phyloP scores from a whole-genome alignment of 2,797 vertebrate genomes.

The Lophotriccus pileatus region DNA sequence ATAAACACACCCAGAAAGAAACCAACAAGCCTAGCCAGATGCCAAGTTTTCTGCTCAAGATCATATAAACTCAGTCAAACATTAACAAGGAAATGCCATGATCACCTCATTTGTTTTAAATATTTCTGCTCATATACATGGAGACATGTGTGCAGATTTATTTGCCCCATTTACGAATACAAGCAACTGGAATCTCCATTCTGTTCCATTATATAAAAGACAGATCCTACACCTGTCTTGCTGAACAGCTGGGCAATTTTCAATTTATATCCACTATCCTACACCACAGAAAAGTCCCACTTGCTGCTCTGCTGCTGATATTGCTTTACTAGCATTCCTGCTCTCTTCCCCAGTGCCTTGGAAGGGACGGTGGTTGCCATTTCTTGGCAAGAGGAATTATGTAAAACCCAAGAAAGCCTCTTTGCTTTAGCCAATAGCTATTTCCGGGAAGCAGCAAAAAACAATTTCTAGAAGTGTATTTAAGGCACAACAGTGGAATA shows the following conservation, averaged over 20 bases:
- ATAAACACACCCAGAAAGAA: not conserved
- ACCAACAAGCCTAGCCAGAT: not conserved
- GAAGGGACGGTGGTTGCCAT: not conserved
- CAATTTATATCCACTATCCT: constrained; percentile 65
- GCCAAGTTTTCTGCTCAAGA: constrained; percentile 7
- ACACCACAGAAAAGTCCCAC: constrained; percentile 29
- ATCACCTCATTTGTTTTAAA: constrained; percentile 52
- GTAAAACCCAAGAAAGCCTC: not conserved
- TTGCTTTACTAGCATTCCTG: constrained; percentile 37
- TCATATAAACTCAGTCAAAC: not conserved
- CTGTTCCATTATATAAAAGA: constrained; percentile 61
- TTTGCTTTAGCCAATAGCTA: not conserved
- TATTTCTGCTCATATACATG: constrained; percentile 43
- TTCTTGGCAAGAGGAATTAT: not conserved
- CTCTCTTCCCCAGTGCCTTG: not conserved
- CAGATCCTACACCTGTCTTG: constrained; percentile 69
- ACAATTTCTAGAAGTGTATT: not conserved
- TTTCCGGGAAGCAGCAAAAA: constrained; percentile 36
- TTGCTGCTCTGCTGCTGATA: constrained; percentile 34
- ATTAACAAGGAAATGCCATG: not conserved
- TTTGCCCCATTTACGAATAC: constrained; percentile 54
- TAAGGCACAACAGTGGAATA: not conserved
- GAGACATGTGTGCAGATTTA: constrained; percentile 70
- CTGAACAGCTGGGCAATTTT: constrained; percentile 72
- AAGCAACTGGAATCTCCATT: constrained; percentile 68